A percentile compares a stretch with the other conserved stretches of the same genome.
Evolutionary conservation across 2,797 vertebrate species (phyloP).

Genomic region (Amblyopsis hoosieri): DNA sequence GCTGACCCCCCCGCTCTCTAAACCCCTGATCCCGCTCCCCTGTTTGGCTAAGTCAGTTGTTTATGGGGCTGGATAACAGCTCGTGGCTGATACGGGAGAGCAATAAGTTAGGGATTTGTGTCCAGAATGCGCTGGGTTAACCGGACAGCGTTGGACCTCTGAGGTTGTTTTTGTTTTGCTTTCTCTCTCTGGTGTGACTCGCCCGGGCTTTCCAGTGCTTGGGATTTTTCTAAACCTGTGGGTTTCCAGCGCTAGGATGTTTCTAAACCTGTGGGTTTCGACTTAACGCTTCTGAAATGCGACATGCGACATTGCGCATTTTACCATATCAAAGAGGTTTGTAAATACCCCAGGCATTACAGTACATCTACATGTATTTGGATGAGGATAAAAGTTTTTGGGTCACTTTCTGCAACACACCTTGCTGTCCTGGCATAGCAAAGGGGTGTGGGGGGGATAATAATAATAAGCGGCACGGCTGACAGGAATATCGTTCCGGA

Average conservation of each 20-base stretch:
- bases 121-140: constrained; percentile 51
- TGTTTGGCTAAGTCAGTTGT: constrained; percentile 51
- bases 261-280: background rate
- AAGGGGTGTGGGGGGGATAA: background rate
- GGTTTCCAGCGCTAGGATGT: background rate
- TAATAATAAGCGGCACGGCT: background rate
- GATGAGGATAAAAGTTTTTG: too few species aligned
- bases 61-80: constrained; percentile 52
- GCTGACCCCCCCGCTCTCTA: too few species aligned
- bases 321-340: background rate
- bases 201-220: constrained; percentile 12
- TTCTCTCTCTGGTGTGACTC: constrained; percentile 24
- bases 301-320: background rate
- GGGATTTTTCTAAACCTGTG: background rate
- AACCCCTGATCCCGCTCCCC: constrained; percentile 5
- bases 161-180: background rate
- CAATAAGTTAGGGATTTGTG: constrained; percentile 48
- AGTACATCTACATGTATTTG: too few species aligned
- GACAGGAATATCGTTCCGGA: background rate
- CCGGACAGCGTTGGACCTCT: constrained; percentile 42
- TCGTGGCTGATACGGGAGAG: constrained; percentile 42
- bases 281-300: background rate
- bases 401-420: background rate
- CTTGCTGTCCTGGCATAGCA: background rate
- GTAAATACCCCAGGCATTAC: background rate